Evolutionary conservation across 2,113 vertebrate species (phyloP).

Genomic region (Amblyopsis rosae): DNA sequence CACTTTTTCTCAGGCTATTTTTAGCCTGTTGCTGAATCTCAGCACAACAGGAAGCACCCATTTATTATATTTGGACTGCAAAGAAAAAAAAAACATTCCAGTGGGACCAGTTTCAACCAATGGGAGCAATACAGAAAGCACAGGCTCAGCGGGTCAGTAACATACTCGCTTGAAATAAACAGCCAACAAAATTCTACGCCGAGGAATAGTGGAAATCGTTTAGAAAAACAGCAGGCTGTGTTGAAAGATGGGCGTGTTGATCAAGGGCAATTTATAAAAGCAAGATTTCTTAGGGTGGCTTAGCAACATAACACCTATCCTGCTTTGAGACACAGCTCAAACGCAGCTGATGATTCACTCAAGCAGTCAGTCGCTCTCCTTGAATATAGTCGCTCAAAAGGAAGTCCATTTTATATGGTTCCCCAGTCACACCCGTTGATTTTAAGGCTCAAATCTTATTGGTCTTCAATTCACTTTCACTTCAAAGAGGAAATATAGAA

Average conservation of each 20-base stretch:
- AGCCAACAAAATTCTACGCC: neutral
- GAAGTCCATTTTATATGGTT: too few species aligned
- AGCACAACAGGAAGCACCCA: conserved; percentile 56
- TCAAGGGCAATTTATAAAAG: conserved; percentile 10
- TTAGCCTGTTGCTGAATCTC: conserved; percentile 36
- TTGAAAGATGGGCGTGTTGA: conserved; percentile 7
- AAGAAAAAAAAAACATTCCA: conserved; percentile 26
- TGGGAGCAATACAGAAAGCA: conserved; percentile 27
- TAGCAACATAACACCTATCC: conserved; percentile 5
- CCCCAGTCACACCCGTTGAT: too few species aligned
- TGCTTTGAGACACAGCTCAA: conserved; percentile 1
- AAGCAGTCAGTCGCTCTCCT: too few species aligned
- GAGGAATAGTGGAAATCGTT: conserved; percentile 18
- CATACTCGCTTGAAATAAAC: conserved; percentile 11
- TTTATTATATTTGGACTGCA: conserved; percentile 56
- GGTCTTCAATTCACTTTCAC: too few species aligned
- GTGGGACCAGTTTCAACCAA: conserved; percentile 36
- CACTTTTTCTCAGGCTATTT: too few species aligned
- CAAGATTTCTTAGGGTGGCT: conserved; percentile 14
- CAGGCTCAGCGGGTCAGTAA: conserved; percentile 1
- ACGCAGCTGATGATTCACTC: too few species aligned
- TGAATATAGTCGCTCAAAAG: too few species aligned
- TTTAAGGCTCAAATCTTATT: too few species aligned
- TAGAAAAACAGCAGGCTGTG: neutral
- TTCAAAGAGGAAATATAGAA: too few species aligned